Evolutionary conservation across 1,140 invertebrate genomes (phyloP).

Genomic region (Piezodorus guildinii): DNA sequence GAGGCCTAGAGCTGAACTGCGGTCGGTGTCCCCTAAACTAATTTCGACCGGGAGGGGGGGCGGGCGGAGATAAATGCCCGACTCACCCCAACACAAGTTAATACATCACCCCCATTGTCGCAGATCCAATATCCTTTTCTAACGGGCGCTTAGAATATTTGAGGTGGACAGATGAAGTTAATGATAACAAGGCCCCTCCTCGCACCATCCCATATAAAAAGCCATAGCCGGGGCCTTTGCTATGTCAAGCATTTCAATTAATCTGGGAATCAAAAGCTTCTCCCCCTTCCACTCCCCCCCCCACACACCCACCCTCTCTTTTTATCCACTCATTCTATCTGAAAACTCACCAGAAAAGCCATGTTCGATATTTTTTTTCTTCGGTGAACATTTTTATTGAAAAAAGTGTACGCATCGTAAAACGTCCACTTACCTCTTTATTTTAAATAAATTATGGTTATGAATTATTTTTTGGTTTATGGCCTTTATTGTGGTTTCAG

Average conservation of each 20-base stretch:
- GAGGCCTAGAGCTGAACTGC: neutral
- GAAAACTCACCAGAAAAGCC: neutral
- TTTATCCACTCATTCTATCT: neutral
- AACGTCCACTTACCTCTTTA: too few species aligned
- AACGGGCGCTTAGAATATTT: slow-evolving; percentile 1
- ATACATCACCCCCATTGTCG: slow-evolving; percentile 5
- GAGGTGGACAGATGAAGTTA: slow-evolving; percentile 8
- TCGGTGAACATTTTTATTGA: too few species aligned
- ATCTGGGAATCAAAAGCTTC: slow-evolving; percentile 1
- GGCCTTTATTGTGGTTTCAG: too few species aligned
- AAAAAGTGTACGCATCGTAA: too few species aligned
- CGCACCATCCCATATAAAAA: neutral
- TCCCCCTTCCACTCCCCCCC: neutral
- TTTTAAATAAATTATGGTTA: too few species aligned
- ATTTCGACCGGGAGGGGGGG: too few species aligned
- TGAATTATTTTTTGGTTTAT: too few species aligned
- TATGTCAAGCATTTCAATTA: slow-evolving; percentile 7
- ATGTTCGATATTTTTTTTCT: too few species aligned
- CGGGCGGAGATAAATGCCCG: neutral
- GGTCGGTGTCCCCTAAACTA: neutral
- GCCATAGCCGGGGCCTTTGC: neutral
- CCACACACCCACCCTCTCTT: neutral
- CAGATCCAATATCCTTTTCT: slow-evolving; percentile 8
- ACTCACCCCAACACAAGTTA: slow-evolving; percentile 2
- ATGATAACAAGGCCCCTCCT: slow-evolving; percentile 7